Percentiles rank a stretch among this genome's conserved stretches.
Conservation (phyloP, 2,888 invertebrate species). For the Brachyptera putata region DNA sequence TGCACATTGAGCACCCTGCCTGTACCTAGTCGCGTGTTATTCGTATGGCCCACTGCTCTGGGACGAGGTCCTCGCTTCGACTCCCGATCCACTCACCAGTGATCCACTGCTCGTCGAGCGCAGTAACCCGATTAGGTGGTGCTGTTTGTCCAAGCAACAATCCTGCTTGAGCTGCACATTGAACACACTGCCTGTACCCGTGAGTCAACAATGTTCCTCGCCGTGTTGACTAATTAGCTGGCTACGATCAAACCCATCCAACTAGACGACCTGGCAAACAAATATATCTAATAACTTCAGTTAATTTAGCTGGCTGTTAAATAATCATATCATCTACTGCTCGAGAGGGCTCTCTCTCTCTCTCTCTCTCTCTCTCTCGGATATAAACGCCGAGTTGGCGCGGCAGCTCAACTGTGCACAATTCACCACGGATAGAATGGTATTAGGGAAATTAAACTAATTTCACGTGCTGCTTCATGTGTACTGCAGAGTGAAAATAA, state of each 20-base stretch:
- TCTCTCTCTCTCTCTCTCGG: no score
- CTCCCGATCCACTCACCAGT: no score
- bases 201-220: no score
- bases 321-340: slow-evolving; percentile 20
- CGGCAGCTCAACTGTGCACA: background rate
- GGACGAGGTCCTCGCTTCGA: no score
- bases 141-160: no score
- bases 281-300: slow-evolving; percentile 19
- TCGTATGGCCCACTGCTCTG: no score
- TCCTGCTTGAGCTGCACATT: no score
- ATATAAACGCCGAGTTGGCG: slow-evolving; percentile 6
- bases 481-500: background rate
- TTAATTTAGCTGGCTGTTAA: slow-evolving; percentile 8
- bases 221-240: slow-evolving; percentile 11
- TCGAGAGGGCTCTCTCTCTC: background rate
- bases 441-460: background rate
- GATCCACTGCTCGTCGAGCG: no score
- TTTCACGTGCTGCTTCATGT: background rate
- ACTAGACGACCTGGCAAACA: slow-evolving; percentile 6
- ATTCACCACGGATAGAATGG: background rate
- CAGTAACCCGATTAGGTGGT: no score
- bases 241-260: slow-evolving; percentile 11
- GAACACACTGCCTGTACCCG: no score
- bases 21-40: no score
- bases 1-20: no score